Evolutionary conservation across 2,888 invertebrate genomes (phyloP), one percentile per base, ranked within the genome.

Genomic region (Abrostola tripartita): DNA sequence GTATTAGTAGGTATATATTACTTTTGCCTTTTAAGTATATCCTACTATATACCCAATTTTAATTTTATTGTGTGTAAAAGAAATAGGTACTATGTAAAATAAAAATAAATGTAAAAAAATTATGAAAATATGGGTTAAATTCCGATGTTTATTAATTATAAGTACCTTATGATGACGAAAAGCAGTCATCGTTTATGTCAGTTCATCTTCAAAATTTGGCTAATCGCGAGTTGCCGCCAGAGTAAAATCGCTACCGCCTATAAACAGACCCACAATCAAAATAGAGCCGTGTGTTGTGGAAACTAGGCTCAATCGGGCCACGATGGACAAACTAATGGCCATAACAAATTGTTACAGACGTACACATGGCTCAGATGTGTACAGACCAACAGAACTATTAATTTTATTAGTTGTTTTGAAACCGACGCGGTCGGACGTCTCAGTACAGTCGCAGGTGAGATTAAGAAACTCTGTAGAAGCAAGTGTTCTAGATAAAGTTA

Each of bases 281-380:
- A 82, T 83, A 79, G 76, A 82, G 76, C 80, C 71, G 81, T 83
- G 73, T 69, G 74, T 81, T 84, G 84, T 83, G 82, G 83, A 88
- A 88, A 88, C 87, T 85, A 82, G 83, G 76, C 77, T 75, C 79
- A 79, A 83, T 82, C 81, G 81, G 65, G 66, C 77, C 68, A 71
- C 77, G 82, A 85, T 85, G 81, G 79, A 76, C 81, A 76, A 81
- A 81, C 74, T 85, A 87, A 90, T 86, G 79, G 78, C 81, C 89
- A 77, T 88, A 84, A 83, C 90, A 84, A 92, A 90, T 89, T 86
- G 84, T 81, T 83, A 84, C 84, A 79, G 65, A 70, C 71, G 52
- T 71, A 76, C 75, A 74, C 72, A 78, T 74, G 76, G 71, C 73
- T 66, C 64, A 67, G 78, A 77, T 74, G 62, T 76, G 77, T 81